Conservation (phyloP, 2,113 vertebrate species). For the Ciconia stormi region DNA sequence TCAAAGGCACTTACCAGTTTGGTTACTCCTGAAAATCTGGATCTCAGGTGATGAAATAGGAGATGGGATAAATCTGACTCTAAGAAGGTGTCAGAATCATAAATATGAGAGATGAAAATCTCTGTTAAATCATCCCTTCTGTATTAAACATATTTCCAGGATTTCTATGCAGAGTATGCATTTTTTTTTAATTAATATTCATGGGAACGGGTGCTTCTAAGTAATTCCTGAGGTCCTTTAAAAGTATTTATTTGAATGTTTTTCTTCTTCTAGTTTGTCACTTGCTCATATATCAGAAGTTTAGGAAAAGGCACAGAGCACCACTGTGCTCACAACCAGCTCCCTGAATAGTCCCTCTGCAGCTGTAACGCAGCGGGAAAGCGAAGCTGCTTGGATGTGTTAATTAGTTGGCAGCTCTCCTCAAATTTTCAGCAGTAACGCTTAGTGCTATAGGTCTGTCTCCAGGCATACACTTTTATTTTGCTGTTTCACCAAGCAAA, state of each 20-base stretch:
- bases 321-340: not conserved
- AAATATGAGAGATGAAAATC: not conserved
- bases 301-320: not conserved
- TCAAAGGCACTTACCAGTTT: not conserved
- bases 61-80: not conserved
- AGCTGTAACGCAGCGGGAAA: constrained; percentile 19
- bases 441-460: not conserved
- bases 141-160: not conserved
- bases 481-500: not conserved
- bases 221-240: not conserved
- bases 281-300: constrained; percentile 4
- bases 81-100: not conserved
- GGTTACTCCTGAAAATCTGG: not conserved
- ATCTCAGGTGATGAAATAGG: not conserved
- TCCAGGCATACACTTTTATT: not conserved
- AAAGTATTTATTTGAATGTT: not conserved
- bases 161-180: not conserved
- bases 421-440: not conserved
- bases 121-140: not conserved
- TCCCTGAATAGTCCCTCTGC: constrained; percentile 4
- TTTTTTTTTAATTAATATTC: not conserved
- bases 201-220: not conserved
- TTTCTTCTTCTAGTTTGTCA: constrained; percentile 15
- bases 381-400: not conserved
- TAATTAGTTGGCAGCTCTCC: constrained; percentile 43